Evolutionary conservation across 2,888 invertebrate species (phyloP).

Genomic region (Synergus itoensis): DNA sequence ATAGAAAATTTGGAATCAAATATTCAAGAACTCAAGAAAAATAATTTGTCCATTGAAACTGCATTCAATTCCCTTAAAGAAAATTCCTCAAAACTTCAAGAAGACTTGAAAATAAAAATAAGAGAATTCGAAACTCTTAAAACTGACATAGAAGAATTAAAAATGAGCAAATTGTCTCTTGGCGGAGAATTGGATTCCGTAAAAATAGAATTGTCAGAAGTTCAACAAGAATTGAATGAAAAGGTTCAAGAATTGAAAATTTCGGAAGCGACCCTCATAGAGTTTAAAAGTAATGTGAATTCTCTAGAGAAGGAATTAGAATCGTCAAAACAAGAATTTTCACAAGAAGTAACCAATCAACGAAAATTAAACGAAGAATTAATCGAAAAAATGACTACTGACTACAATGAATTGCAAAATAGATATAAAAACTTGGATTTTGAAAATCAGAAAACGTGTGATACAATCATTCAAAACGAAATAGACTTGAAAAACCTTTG

Average conservation of each 20-base stretch:
- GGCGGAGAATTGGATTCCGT: slow-evolving; percentile 21
- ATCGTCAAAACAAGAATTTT: neutral
- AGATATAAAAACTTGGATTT: slow-evolving; percentile 2
- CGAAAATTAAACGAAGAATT: neutral
- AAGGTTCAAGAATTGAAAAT: neutral
- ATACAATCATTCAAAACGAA: slow-evolving; percentile 10
- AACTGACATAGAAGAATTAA: neutral
- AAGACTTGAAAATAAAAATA: neutral
- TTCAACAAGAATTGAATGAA: slow-evolving; percentile 31
- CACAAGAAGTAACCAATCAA: neutral
- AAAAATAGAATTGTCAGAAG: slow-evolving; percentile 32
- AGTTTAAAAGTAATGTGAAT: slow-evolving; percentile 1
- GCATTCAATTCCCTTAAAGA: slow-evolving; percentile 48
- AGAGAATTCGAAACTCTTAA: neutral
- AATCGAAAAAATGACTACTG: slow-evolving; percentile 2
- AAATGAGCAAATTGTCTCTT: slow-evolving; percentile 7
- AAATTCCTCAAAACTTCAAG: slow-evolving; percentile 1
- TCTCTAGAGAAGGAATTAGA: slow-evolving; percentile 12
- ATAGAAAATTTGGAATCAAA: slow-evolving; percentile 14
- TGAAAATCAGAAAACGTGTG: neutral
- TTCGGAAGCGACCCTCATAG: neutral
- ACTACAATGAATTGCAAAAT: slow-evolving; percentile 38
- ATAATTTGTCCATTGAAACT: slow-evolving; percentile 45
- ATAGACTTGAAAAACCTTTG: slow-evolving; percentile 40
- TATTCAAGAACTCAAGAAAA: slow-evolving; percentile 43